These are phyloP conservation scores for Aphidius gifuensis DNA, from an alignment of 1,140 invertebrate genomes.

Conservation along the genomic window DNA sequence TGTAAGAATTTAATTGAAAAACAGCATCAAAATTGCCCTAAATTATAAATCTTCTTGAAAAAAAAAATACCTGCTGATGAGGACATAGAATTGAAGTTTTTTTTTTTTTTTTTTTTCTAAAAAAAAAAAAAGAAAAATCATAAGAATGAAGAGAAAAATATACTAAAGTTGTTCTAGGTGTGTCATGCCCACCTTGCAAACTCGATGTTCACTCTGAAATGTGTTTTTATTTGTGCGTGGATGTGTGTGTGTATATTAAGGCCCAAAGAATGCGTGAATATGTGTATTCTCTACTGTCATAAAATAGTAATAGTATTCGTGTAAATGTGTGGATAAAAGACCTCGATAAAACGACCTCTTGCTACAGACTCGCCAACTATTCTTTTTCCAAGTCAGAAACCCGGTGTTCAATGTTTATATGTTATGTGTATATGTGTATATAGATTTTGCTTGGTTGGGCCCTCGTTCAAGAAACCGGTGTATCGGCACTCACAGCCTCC, in stretches of 20 bases:
- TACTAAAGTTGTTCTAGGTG: constrained; percentile 7
- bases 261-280: not conserved
- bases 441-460: no score
- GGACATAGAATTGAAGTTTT: no score
- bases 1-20: no score
- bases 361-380: constrained; percentile 35
- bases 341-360: constrained; percentile 34
- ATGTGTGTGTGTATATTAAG: not conserved
- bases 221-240: not conserved
- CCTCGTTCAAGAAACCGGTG: constrained; percentile 34
- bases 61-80: no score
- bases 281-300: no score
- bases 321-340: not conserved
- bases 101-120: no score
- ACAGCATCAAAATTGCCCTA: no score
- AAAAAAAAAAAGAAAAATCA: not conserved
- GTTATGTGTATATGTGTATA: constrained; percentile 3
- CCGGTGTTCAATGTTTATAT: not conserved
- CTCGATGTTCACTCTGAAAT: constrained; percentile 5
- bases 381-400: not conserved
- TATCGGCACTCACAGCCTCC: constrained; percentile 27
- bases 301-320: no score
- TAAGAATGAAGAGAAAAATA: not conserved
- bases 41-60: no score
- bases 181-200: constrained; percentile 23